phyloP scores from a whole-genome alignment of 2,888 invertebrate species.

The Polymixis flavicincta region DNA sequence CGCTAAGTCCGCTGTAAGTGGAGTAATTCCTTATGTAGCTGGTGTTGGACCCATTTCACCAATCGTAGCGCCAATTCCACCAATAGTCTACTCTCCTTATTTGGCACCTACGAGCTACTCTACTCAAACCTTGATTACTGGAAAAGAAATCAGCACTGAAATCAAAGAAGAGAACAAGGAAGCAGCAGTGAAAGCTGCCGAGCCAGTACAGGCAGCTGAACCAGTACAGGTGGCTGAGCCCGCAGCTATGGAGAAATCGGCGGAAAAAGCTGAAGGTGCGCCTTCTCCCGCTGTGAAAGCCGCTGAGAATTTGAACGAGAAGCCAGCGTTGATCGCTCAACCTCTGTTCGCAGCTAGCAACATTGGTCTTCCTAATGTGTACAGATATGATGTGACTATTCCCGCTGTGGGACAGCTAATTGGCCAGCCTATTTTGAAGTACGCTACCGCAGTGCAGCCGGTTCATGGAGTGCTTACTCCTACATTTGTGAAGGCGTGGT shows the following conservation, averaged over 20 bases:
- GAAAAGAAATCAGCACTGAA: constrained; percentile 55
- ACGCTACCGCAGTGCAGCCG: constrained; percentile 48
- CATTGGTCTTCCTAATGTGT: constrained; percentile 50
- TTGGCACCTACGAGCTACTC: constrained; percentile 29
- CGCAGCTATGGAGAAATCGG: constrained; percentile 13
- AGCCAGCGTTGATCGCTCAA: constrained; percentile 40
- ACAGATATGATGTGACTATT: constrained; percentile 56
- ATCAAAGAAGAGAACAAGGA: constrained; percentile 68
- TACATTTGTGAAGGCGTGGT: constrained; percentile 61
- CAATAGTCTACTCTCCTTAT: constrained; percentile 59
- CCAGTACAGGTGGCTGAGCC: constrained; percentile 43
- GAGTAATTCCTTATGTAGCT: constrained; percentile 46
- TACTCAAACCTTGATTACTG: constrained; percentile 28
- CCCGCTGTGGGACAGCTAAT: constrained; percentile 44
- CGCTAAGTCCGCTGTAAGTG: constrained; percentile 71
- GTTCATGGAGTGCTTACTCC: constrained; percentile 53
- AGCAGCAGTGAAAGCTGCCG: constrained; percentile 40
- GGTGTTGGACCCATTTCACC: constrained; percentile 52
- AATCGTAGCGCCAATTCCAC: constrained; percentile 57
- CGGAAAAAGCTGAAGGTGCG: constrained; percentile 22
- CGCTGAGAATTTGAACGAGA: constrained; percentile 50
- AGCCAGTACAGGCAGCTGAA: constrained; percentile 36
- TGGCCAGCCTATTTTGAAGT: constrained; percentile 59
- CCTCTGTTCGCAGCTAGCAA: constrained; percentile 36
- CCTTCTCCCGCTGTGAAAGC: constrained; percentile 54